A percentile compares a stretch with the other conserved stretches of the same genome.
These are phyloP conservation scores for Noctua pronuba DNA, from an alignment of 2,888 invertebrate genomes.

Conservation along the genomic window DNA sequence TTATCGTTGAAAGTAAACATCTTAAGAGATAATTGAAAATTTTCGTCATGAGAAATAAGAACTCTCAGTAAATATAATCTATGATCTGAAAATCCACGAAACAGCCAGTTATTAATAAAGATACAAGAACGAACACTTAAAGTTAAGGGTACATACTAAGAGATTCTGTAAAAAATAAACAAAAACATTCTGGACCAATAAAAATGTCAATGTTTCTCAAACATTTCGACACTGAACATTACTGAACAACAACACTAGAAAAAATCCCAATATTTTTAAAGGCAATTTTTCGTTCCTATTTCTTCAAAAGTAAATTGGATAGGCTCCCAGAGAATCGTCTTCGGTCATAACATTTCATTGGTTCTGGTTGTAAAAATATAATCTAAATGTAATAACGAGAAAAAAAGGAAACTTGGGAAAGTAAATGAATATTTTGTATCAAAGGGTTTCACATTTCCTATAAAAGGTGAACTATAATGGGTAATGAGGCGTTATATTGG, in stretches of 20 bases:
- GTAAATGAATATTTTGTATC: conserved; percentile 15
- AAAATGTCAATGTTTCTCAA: conserved; percentile 2
- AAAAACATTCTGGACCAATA: background rate
- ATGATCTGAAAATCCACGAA: background rate
- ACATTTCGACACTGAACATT: too few species aligned
- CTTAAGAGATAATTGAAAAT: background rate
- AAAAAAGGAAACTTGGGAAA: background rate
- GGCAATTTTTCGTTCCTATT: background rate
- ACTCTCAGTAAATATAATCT: background rate
- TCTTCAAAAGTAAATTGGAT: conserved; percentile 34
- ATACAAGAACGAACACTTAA: background rate
- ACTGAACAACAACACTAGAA: background rate
- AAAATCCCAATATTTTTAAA: background rate
- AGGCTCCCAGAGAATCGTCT: background rate
- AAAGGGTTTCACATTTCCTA: conserved; percentile 4
- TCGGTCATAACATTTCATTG: conserved; percentile 13
- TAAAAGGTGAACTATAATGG: background rate
- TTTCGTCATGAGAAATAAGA: background rate
- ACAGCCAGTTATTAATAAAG: background rate
- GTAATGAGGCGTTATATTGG: conserved; percentile 42
- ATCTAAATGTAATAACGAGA: background rate
- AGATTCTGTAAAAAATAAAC: background rate
- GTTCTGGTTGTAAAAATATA: conserved; percentile 27
- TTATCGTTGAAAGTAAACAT: conserved; percentile 19
- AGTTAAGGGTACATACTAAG: background rate